phyloP scores from a whole-genome alignment of 2,113 vertebrate genomes.

The Pterocles burchelli region DNA sequence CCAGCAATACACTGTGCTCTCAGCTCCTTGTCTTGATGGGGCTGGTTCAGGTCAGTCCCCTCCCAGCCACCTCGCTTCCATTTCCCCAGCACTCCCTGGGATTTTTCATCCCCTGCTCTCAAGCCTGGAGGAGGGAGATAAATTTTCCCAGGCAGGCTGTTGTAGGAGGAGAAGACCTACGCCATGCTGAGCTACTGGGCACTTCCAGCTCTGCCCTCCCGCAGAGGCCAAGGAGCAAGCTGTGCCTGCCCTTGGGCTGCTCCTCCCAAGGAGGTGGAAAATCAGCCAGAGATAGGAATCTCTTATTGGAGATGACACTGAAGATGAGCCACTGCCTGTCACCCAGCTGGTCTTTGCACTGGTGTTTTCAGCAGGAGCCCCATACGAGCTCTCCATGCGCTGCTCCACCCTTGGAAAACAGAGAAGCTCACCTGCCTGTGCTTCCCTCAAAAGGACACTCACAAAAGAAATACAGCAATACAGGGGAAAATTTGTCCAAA shows the following conservation, averaged over 20 bases:
- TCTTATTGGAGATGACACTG: not conserved
- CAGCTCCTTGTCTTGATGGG: not conserved
- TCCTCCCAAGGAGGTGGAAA: constrained; percentile 19
- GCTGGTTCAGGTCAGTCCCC: not conserved
- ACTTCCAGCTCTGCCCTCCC: constrained; percentile 23
- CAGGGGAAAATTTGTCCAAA: not conserved
- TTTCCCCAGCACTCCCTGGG: not conserved
- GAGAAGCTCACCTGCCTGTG: not conserved
- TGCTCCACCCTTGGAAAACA: not conserved
- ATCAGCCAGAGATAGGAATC: not conserved
- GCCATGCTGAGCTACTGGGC: constrained; percentile 24
- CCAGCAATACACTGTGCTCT: not conserved
- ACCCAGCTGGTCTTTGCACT: not conserved
- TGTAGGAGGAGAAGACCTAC: constrained; percentile 25
- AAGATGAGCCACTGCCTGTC: not conserved
- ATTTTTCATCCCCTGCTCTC: constrained; percentile 7
- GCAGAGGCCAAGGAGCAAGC: not conserved
- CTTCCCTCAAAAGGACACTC: not conserved
- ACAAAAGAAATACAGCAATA: not conserved
- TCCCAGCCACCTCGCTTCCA: not conserved
- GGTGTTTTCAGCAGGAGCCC: not conserved
- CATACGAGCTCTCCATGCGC: not conserved
- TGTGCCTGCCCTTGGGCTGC: not conserved
- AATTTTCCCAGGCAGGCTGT: constrained; percentile 38
- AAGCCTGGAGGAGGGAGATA: constrained; percentile 15